Percentiles rank a stretch among this genome's conserved stretches.
phyloP scores from a whole-genome alignment of 2,888 invertebrate species.

The Patella caerulea region DNA sequence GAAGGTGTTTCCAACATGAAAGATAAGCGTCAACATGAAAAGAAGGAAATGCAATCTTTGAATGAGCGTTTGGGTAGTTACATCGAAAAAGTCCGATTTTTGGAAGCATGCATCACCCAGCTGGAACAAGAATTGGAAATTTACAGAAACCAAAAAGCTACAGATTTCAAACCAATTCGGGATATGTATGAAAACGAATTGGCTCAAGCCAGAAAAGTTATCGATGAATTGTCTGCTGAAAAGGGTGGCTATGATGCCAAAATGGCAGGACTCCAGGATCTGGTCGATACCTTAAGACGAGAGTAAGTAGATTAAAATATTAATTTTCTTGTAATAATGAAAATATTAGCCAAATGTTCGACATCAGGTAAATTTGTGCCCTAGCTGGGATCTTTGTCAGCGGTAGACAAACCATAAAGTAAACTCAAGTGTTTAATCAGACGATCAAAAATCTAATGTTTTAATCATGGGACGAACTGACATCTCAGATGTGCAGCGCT shows the following conservation, averaged over 20 bases:
- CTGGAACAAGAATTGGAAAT: constrained; percentile 64
- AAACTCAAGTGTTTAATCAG: too few species aligned
- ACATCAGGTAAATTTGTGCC: too few species aligned
- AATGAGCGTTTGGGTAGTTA: constrained; percentile 74
- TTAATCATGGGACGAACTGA: too few species aligned
- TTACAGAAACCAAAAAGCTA: constrained; percentile 57
- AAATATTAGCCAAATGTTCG: too few species aligned
- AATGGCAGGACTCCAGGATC: constrained; percentile 71
- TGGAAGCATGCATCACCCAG: constrained; percentile 69
- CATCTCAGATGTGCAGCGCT: too few species aligned
- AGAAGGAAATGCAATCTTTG: constrained; percentile 73
- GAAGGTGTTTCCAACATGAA: constrained; percentile 70
- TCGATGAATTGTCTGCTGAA: constrained; percentile 71
- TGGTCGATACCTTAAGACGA: constrained; percentile 63
- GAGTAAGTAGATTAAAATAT: constrained; percentile 43
- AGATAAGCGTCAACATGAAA: constrained; percentile 72
- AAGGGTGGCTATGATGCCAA: constrained; percentile 72
- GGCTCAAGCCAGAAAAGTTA: constrained; percentile 71
- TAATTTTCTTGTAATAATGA: too few species aligned
- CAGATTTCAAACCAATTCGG: constrained; percentile 65
- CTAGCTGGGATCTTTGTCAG: too few species aligned
- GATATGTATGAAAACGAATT: constrained; percentile 72
- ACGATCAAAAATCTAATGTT: too few species aligned
- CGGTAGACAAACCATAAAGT: too few species aligned
- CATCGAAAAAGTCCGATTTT: constrained; percentile 72